Conservation (phyloP, 2,888 invertebrate species). For the Megamerina dolium region DNA sequence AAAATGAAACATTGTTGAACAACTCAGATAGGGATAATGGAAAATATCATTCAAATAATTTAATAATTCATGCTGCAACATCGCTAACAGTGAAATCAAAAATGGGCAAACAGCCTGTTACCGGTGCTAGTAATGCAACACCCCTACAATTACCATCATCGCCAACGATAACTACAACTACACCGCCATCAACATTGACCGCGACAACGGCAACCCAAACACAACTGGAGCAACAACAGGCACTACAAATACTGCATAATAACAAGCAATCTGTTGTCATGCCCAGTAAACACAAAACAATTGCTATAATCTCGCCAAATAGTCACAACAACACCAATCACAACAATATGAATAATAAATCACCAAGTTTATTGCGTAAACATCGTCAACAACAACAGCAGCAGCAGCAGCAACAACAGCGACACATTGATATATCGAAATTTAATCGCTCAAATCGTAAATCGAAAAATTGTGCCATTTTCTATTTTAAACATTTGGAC, state of each 20-base stretch:
- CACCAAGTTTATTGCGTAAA: slow-evolving; percentile 40
- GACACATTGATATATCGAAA: slow-evolving; percentile 56
- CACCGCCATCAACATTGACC: slow-evolving; percentile 6
- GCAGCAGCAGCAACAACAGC: slow-evolving; percentile 44
- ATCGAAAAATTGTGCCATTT: slow-evolving; percentile 76
- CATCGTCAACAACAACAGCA: slow-evolving; percentile 45
- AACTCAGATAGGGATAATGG: too few species aligned
- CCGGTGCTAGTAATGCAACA: not conserved
- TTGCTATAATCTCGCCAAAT: slow-evolving; percentile 38
- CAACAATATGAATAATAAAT: slow-evolving; percentile 26
- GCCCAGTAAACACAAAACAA: slow-evolving; percentile 31
- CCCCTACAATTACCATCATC: not conserved
- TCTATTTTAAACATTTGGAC: slow-evolving; percentile 80
- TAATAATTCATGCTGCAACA: not conserved
- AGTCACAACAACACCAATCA: slow-evolving; percentile 20
- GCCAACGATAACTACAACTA: slow-evolving; percentile 17
- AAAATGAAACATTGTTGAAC: too few species aligned
- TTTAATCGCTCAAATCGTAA: slow-evolving; percentile 68
- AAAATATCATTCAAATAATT: too few species aligned
- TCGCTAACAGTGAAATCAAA: slow-evolving; percentile 1
- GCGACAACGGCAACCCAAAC: slow-evolving; percentile 16
- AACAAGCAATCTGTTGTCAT: slow-evolving; percentile 16
- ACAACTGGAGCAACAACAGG: slow-evolving; percentile 18
- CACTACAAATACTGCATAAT: slow-evolving; percentile 25
- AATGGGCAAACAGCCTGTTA: slow-evolving; percentile 2